Base-by-base conservation (phyloP, 2,888 invertebrate genomes). In the Nyleta sp. region DNA sequence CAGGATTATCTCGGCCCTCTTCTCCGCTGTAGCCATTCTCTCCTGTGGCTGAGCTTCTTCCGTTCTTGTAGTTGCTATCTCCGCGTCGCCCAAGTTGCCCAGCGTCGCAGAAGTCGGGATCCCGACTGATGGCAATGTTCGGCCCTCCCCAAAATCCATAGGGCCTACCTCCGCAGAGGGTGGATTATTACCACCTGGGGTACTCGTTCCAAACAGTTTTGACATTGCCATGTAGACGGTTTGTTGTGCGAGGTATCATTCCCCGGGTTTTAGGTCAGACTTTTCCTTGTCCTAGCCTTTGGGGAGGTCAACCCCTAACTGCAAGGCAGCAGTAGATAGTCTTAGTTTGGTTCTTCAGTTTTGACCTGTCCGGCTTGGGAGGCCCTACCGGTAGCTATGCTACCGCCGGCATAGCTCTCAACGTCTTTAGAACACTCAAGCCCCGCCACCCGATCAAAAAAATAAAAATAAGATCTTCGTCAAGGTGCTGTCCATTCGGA, bases 261-360 rank as follows among this genome's bases (percentile, higher is more conserved):
- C 57, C 24, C 38, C 17, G 17, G 55, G 55, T 55, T 38, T 55
- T 55, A 55, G n/a, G 8, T 38, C 55, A 17, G 55, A 55, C 55
- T 10, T 55, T 5, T 3, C 52, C 52, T 38, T 55, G 55, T 55
- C 22, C 28, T 57, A 40, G 42, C 57, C 57, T 42, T 40, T 57
- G n/a, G 57, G 24, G 42, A 42, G 28, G 24, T 42, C 57, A 57
- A 42, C 15, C 42, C 42, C 57, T 38, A 20, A 42, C 57, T 28
- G 42, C 57, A 57, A 42, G 38, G 42, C 57, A 42, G 57, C 42
- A 28, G 57, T 11, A 10, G 40, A 4, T 5, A 11, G 17, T 15
- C 40, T 40, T 40, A 6, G 40, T 57, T 24, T 57, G 40, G 15
- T 11, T 57, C n/a, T 40, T 57, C 55, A 0, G 40, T 15, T 15